Evolutionary conservation across 2,797 vertebrate genomes (phyloP), one percentile per base, ranked within the genome.

Genomic region (Australoheros facetus): DNA sequence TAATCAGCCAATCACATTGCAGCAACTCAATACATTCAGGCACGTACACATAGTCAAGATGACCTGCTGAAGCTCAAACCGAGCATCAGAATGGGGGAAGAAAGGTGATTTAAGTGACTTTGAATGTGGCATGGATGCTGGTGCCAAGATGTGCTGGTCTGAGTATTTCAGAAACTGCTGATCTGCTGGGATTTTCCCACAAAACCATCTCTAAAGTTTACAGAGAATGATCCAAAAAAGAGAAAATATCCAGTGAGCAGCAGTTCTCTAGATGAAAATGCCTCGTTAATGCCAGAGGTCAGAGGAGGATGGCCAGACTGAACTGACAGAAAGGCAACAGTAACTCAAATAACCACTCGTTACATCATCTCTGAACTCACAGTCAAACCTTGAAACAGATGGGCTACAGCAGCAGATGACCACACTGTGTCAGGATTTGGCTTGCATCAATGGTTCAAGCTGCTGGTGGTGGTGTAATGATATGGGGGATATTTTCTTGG

Each of bases 221-320:
- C 23, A 48, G 23, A 66, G 39, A 66, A 16, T 19, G 21, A 8
- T 66, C 39, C 23, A 48, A 48, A 66, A 17, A 8, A n/a, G 21
- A 12, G 23, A 48, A 66, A 66, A 66, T 51, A 66, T 66, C 62
- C 39, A 66, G 14, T 0, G 26, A 28, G 39, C 62, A 11, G 39
- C 23, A 39, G 5, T 45, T 45, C 2, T 7, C 39, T 45, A 14
- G 42, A 14, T 16, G 42, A 45, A 88, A 87, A 89, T 81, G 58
- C 45, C 78, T 87, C 80, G 76, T 85, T 90, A 89, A 90, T 91
- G 85, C 84, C 71, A 82, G 81, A 87, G 86, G 84, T 90, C 81
- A 88, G 83, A 91, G 74, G 76, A 88, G 75, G 88, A 89, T 83
- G 85, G 66, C 37, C 79, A 87, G 75, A 86, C 80, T 45, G 42